A percentile compares a stretch with the other conserved stretches of the same genome.
These are phyloP conservation scores for Metellina segmentata DNA, from an alignment of 2,888 invertebrate species.

Conservation along the genomic window DNA sequence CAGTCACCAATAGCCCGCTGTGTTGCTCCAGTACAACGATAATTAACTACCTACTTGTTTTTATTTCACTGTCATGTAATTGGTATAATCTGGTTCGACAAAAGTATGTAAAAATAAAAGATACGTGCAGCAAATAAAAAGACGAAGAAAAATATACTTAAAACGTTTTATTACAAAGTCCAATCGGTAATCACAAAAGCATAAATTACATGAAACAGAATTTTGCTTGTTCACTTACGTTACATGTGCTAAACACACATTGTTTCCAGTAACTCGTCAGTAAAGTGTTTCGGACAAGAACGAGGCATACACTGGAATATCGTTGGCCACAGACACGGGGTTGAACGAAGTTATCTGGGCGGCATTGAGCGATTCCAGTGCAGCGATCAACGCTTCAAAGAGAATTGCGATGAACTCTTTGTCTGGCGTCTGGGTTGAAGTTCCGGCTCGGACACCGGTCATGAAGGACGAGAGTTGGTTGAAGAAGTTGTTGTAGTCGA, in stretches of 20 bases:
- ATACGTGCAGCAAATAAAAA: not conserved
- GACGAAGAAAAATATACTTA: not conserved
- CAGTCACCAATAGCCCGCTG: too few species aligned
- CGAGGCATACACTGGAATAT: conserved; percentile 14
- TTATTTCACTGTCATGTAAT: too few species aligned
- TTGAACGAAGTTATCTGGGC: conserved; percentile 10
- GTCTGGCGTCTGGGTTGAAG: not conserved
- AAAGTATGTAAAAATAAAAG: not conserved
- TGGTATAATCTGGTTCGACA: too few species aligned
- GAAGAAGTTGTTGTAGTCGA: conserved; percentile 27
- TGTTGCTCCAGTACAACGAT: too few species aligned
- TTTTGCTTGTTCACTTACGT: not conserved
- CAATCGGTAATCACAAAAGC: not conserved
- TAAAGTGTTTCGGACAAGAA: conserved; percentile 23
- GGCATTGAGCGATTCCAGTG: conserved; percentile 11
- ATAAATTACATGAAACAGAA: not conserved
- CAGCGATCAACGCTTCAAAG: conserved; percentile 1
- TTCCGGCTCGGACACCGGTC: not conserved
- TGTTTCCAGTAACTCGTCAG: not conserved
- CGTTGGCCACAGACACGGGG: not conserved
- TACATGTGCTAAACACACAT: not conserved
- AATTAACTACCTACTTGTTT: too few species aligned
- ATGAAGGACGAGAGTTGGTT: conserved; percentile 16
- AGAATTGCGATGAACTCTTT: not conserved
- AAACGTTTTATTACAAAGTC: conserved; percentile 31